These are phyloP conservation scores for Cyrtonyx montezumae DNA, from an alignment of 2,113 vertebrate species.

Conservation along the genomic window DNA sequence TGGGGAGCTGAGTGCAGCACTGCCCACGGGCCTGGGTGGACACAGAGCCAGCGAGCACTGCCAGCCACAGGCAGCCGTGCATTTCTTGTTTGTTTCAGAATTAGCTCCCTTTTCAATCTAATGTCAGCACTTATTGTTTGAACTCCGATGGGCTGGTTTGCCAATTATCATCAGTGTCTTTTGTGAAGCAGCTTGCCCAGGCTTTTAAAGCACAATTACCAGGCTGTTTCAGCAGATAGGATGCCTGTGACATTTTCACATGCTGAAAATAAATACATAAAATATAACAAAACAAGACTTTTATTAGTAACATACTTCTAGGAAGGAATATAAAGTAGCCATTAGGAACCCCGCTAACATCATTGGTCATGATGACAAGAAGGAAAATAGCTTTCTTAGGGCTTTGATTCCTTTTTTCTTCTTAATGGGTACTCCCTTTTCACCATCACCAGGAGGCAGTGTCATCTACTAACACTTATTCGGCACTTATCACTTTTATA, in stretches of 20 bases:
- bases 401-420: not conserved
- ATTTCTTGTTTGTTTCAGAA: not conserved
- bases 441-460: not conserved
- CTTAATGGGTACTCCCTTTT: not conserved
- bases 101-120: not conserved
- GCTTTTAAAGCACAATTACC: not conserved
- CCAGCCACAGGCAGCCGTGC: not conserved
- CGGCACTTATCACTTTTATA: not conserved
- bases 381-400: not conserved
- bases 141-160: not conserved
- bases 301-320: not conserved
- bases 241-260: not conserved
- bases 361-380: not conserved
- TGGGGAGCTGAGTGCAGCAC: fast-evolving
- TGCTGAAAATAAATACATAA: not conserved
- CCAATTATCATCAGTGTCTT: not conserved
- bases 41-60: not conserved
- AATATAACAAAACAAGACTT: not conserved
- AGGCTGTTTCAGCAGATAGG: not conserved
- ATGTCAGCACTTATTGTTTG: not conserved
- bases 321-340: slow-evolving; percentile 1
- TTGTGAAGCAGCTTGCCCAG: not conserved
- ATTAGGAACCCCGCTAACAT: not conserved
- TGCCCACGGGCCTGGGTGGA: not conserved
- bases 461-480: not conserved